phyloP scores from a whole-genome alignment of 2,797 vertebrate species.

The Enteromius paludinosus region DNA sequence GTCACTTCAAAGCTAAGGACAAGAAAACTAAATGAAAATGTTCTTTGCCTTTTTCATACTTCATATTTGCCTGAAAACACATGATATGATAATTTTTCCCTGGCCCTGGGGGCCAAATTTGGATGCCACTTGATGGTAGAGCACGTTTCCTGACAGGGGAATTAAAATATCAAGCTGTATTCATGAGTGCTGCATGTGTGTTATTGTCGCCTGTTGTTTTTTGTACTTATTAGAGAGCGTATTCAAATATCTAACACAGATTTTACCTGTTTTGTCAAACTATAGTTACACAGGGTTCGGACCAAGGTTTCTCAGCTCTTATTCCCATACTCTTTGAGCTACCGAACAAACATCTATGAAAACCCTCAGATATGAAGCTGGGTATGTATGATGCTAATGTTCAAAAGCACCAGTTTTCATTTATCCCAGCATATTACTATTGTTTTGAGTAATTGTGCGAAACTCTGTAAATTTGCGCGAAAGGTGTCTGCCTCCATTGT shows the following conservation, averaged over 20 bases:
- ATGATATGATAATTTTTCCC: conserved; percentile 4
- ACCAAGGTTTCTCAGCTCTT: no score
- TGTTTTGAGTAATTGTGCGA: no score
- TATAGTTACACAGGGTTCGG: no score
- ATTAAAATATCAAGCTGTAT: conserved; percentile 47
- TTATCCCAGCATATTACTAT: no score
- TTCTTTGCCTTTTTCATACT: background rate
- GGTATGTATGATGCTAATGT: no score
- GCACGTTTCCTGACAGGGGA: conserved; percentile 2
- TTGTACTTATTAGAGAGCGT: conserved; percentile 37
- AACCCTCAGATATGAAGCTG: no score
- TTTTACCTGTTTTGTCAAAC: no score
- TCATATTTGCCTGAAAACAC: conserved; percentile 9
- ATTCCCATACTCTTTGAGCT: no score
- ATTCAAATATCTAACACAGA: conserved; percentile 30
- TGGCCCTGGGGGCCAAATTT: background rate
- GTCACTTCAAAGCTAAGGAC: background rate
- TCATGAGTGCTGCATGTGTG: conserved; percentile 12
- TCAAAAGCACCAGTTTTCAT: no score
- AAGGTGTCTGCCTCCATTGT: no score
- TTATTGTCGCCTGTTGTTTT: conserved; percentile 36
- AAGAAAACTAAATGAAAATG: background rate
- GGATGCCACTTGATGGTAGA: conserved; percentile 2
- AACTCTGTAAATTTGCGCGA: no score
- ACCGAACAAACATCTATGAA: no score